A percentile compares a stretch with the other conserved stretches of the same genome.
Evolutionary conservation across 2,888 invertebrate species (phyloP).

Genomic region (Sminthurides aquaticus): DNA sequence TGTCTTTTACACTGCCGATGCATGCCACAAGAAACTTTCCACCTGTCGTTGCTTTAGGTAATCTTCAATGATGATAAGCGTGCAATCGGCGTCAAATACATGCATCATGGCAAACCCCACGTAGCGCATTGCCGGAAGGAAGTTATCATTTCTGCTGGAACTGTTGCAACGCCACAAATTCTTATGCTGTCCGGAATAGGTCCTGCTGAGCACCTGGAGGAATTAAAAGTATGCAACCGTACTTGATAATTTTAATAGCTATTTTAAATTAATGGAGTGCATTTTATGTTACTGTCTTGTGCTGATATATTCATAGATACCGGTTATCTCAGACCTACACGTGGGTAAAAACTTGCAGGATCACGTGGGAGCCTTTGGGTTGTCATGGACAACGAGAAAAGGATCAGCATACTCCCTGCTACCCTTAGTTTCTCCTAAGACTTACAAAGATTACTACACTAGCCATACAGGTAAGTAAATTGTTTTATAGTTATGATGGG

Average conservation of each 20-base stretch:
- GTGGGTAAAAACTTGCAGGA: slow-evolving; percentile 37
- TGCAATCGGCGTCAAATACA: slow-evolving; percentile 33
- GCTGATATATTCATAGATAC: slow-evolving; percentile 24
- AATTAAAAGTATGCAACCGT: slow-evolving; percentile 32
- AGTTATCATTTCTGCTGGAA: slow-evolving; percentile 32
- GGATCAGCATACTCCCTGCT: slow-evolving; percentile 31
- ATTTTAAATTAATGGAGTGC: too few species aligned
- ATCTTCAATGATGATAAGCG: slow-evolving; percentile 31
- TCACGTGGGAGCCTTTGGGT: slow-evolving; percentile 31
- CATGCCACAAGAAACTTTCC: slow-evolving; percentile 33
- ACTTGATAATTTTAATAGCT: too few species aligned
- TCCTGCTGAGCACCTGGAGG: slow-evolving; percentile 30
- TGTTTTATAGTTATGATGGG: not conserved
- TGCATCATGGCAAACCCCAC: slow-evolving; percentile 22
- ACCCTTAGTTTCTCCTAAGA: slow-evolving; percentile 29
- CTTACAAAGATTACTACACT: slow-evolving; percentile 30
- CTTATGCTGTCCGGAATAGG: slow-evolving; percentile 39
- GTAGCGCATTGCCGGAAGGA: slow-evolving; percentile 33
- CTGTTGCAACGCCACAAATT: slow-evolving; percentile 32
- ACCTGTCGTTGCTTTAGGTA: slow-evolving; percentile 27
- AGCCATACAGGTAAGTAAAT: slow-evolving; percentile 27
- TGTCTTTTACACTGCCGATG: not conserved
- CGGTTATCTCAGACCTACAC: slow-evolving; percentile 31
- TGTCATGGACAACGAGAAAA: slow-evolving; percentile 31
- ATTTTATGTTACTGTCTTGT: too few species aligned